Conservation (phyloP, 1,140 invertebrate genomes). For the Diachasmimorpha longicaudata region DNA sequence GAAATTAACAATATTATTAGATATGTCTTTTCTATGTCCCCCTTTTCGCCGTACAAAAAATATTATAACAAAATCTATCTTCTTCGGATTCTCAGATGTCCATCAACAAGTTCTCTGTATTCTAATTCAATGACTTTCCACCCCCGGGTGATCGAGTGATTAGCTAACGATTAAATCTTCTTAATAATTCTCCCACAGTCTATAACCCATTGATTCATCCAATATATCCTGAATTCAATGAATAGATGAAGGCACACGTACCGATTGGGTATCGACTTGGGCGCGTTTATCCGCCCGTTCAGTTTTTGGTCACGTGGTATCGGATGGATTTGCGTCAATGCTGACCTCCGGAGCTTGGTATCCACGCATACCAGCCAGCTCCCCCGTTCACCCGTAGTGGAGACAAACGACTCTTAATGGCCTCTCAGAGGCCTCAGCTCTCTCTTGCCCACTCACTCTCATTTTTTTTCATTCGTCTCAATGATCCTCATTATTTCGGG, state of each 20-base stretch:
- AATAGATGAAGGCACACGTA: background rate
- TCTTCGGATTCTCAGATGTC: background rate
- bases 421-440: background rate
- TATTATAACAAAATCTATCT: background rate
- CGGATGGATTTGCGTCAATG: slow-evolving; percentile 60
- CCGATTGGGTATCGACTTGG: background rate
- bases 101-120: background rate
- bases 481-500: background rate
- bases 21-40: background rate
- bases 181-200: too few species aligned
- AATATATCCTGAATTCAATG: too few species aligned
- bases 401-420: slow-evolving; percentile 1
- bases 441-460: background rate
- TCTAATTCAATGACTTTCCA: background rate
- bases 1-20: background rate
- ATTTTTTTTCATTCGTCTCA: background rate
- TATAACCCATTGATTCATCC: too few species aligned
- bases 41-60: background rate
- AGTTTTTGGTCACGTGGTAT: slow-evolving; percentile 50
- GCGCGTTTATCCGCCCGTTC: slow-evolving; percentile 22
- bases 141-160: too few species aligned
- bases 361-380: slow-evolving; percentile 40
- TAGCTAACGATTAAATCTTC: too few species aligned
- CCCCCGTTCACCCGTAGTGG: background rate
- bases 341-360: slow-evolving; percentile 54